These are phyloP conservation scores for Papilio polyxenes DNA, from an alignment of 1,140 invertebrate species.

Conservation along the genomic window DNA sequence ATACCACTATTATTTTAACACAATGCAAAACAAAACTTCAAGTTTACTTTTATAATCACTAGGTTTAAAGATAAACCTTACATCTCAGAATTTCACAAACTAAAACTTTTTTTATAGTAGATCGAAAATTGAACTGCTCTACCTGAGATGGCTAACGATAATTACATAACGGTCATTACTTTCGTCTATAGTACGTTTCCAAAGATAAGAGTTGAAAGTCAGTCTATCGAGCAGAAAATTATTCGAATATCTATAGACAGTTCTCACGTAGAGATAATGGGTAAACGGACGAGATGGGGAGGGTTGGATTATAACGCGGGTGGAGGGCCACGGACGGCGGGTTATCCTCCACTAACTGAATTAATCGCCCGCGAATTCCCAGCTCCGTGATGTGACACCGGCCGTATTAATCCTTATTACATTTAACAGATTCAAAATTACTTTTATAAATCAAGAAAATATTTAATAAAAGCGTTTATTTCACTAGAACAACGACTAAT, in stretches of 20 bases:
- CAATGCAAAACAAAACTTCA: background rate
- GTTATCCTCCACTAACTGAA: slow-evolving; percentile 37
- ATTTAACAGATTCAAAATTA: slow-evolving; percentile 13
- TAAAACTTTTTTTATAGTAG: background rate
- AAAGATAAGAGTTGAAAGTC: slow-evolving; percentile 27
- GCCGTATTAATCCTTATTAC: slow-evolving; percentile 27
- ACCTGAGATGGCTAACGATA: slow-evolving; percentile 1
- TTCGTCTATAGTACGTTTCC: slow-evolving; percentile 6
- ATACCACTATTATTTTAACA: no score
- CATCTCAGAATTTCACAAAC: background rate
- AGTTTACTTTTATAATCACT: background rate
- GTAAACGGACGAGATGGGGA: slow-evolving; percentile 34
- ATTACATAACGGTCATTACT: slow-evolving; percentile 17
- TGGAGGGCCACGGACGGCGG: slow-evolving; percentile 11
- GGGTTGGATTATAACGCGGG: slow-evolving; percentile 26
- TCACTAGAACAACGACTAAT: background rate
- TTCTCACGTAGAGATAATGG: slow-evolving; percentile 38
- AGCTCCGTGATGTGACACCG: slow-evolving; percentile 3
- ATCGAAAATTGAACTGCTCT: background rate
- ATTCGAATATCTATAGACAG: slow-evolving; percentile 32
- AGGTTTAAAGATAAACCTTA: background rate
- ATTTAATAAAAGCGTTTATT: background rate
- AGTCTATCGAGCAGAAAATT: slow-evolving; percentile 36
- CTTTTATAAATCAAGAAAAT: background rate
- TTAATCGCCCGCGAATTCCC: slow-evolving; percentile 32